Conservation (phyloP, 2,113 vertebrate species). For the Menidia beryllina region DNA sequence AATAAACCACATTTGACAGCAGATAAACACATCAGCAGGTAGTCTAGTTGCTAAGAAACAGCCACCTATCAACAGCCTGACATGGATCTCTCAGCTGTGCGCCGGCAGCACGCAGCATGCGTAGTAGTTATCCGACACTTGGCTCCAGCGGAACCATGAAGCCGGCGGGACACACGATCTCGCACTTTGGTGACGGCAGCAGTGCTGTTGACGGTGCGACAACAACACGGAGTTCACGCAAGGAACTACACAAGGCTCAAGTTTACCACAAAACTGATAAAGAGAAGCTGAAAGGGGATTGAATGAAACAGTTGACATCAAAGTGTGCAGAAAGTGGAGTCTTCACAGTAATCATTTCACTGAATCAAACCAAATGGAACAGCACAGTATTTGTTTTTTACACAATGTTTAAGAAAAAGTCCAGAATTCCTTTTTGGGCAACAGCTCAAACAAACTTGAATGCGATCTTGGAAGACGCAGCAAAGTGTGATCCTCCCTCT, state of each 20-base stretch:
- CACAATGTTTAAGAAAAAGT: background rate
- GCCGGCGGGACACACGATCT: constrained; percentile 66
- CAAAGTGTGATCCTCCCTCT: background rate
- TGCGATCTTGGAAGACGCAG: background rate
- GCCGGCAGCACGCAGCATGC: constrained; percentile 37
- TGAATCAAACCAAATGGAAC: background rate
- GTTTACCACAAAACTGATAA: background rate
- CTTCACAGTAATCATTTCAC: background rate
- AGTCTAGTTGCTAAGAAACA: constrained; percentile 73
- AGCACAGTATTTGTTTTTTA: background rate
- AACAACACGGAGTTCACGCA: constrained; percentile 38
- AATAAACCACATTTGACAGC: constrained; percentile 40
- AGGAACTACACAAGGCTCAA: constrained; percentile 1
- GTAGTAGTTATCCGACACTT: constrained; percentile 73
- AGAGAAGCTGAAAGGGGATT: background rate
- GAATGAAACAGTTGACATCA: background rate
- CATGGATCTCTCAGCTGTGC: constrained; percentile 71
- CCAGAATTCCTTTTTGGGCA: too few species aligned
- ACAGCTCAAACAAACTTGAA: background rate
- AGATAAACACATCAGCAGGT: constrained; percentile 59
- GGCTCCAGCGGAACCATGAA: constrained; percentile 54
- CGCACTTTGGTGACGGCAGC: constrained; percentile 47
- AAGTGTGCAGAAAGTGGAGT: background rate
- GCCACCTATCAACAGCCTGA: constrained; percentile 60
- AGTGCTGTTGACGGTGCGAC: constrained; percentile 12